These are phyloP conservation scores for Nomada fabriciana DNA, from an alignment of 2,888 invertebrate genomes.

Conservation along the genomic window DNA sequence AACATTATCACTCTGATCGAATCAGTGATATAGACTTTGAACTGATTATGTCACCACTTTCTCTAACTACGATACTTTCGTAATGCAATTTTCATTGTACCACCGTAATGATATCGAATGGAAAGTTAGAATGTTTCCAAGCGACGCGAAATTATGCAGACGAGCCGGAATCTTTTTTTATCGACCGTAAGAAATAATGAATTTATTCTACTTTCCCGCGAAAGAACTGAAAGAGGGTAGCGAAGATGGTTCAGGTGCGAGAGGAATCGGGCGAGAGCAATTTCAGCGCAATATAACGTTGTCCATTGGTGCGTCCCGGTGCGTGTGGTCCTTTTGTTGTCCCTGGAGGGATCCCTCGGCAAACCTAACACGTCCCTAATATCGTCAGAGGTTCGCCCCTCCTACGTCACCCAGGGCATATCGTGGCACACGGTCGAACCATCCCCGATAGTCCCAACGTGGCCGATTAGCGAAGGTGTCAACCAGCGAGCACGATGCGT, in stretches of 20 bases:
- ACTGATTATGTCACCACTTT: too few relatives aligned
- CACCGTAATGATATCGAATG: neutral
- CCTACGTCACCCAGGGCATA: conserved; percentile 70
- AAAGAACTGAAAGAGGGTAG: conserved; percentile 27
- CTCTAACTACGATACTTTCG: too few relatives aligned
- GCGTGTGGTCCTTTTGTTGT: conserved; percentile 83
- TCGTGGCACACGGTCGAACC: conserved; percentile 72
- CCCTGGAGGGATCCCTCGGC: conserved; percentile 79
- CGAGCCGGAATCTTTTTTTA: neutral
- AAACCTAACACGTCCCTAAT: conserved; percentile 83
- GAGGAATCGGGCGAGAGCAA: conserved; percentile 57
- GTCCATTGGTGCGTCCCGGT: conserved; percentile 81
- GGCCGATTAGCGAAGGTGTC: conserved; percentile 79
- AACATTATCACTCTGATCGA: too few relatives aligned
- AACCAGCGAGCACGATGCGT: conserved; percentile 70
- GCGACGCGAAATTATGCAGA: neutral
- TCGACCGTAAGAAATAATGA: neutral
- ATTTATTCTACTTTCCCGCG: neutral
- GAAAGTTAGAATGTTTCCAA: neutral
- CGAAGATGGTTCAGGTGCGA: conserved; percentile 50
- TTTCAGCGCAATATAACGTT: conserved; percentile 79
- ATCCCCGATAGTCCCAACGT: conserved; percentile 76
- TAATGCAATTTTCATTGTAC: too few relatives aligned
- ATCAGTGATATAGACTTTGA: too few relatives aligned
- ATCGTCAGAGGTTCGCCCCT: conserved; percentile 77